A percentile compares a stretch with the other conserved stretches of the same genome.
phyloP scores from a whole-genome alignment of 2,888 invertebrate genomes.

The Ophion slaviceki region DNA sequence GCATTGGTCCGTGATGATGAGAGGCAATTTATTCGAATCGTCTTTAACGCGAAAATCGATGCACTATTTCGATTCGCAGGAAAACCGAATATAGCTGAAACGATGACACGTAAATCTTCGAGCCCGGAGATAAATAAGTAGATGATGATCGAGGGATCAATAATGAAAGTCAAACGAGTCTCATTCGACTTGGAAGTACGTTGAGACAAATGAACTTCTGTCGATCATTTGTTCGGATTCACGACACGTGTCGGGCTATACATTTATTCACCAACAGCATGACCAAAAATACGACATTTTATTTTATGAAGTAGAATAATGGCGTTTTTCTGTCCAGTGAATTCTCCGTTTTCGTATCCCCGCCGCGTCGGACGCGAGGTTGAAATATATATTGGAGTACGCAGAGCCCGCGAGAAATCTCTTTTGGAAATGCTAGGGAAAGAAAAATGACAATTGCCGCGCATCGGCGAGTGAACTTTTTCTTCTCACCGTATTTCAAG shows the following conservation, averaged over 20 bases:
- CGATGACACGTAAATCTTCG: background rate
- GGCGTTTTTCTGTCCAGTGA: background rate
- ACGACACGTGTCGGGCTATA: background rate
- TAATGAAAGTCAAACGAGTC: background rate
- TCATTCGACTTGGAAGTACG: background rate
- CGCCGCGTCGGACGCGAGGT: background rate
- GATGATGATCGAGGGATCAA: background rate
- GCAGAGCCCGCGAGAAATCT: background rate
- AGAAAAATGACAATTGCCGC: background rate
- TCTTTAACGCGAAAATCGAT: background rate
- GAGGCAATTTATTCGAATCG: background rate
- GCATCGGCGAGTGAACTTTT: conserved; percentile 43
- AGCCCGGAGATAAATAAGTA: background rate
- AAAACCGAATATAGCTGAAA: background rate
- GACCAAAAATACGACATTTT: background rate
- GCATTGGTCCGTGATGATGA: background rate
- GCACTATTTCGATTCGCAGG: background rate
- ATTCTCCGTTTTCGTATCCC: background rate
- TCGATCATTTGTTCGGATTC: background rate
- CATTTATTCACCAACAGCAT: background rate
- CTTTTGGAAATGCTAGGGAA: background rate
- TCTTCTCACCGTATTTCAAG: conserved; percentile 48
- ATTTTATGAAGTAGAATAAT: background rate
- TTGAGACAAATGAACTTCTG: background rate
- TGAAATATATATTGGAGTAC: background rate